Base-by-base conservation (phyloP, 2,888 invertebrate species). In the Peribatodes rhomboidaria region DNA sequence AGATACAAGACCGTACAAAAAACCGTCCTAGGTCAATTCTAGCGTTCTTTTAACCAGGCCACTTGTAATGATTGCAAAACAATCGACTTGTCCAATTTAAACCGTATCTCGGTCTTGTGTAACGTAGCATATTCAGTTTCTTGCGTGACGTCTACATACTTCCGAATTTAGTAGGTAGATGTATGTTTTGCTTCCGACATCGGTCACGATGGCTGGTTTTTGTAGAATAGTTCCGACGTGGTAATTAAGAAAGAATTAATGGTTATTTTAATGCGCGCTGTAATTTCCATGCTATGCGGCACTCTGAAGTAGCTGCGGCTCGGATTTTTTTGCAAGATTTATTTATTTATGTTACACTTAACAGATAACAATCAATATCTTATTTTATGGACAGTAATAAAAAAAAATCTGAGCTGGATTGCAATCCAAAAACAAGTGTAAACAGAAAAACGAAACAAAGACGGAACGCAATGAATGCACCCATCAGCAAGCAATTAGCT, bases 21-120 rank as follows among this genome's bases (percentile, higher is more conserved):
- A 57, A 64, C 55, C 52, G 70, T 70, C 70, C 57, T 56, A 69
- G 76, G 75, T 76, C 75, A 72, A 33, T 47, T 70, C 47, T 67
- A 60, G 39, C 46, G 11, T 63, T 53, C 16, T 47, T 50, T 39
- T 47, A 65, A 56, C 52, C 46, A 61, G 65, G 56, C 41, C 60
- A 33, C 35, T 58, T 44, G 59, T 65, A 49, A 41, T 44, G 42
- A 46, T 65, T 65, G 52, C 60, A 52, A 61, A 60, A 65, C 56
- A 61, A 65, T 65, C 8, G 52, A 14, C 44, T 31, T 60, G 52
- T 61, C 42, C 27, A 50, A 61, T 61, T 61, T 63, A 31, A 41
- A 50, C 52, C 27, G 55, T 62, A 46, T 62, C 46, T 50, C 52
- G 41, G 42, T 18, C 16, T 62, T 62, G 33, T 37, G 58, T 55